Evolutionary conservation across 2,113 vertebrate genomes (phyloP).

Genomic region (Apodemus speciosus): DNA sequence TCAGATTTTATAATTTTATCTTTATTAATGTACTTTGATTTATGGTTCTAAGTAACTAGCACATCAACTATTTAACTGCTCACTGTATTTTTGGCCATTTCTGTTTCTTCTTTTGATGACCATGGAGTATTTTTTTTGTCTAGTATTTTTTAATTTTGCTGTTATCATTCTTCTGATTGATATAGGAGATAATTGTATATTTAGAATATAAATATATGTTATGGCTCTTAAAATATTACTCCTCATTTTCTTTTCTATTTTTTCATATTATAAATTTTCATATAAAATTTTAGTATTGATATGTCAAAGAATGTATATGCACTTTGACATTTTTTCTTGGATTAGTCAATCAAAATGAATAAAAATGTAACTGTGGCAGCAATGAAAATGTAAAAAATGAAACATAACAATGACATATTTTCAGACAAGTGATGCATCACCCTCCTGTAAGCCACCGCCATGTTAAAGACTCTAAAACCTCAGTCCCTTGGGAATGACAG

Average conservation of each 20-base stretch:
- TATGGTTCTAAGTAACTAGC: neutral
- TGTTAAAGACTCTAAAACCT: neutral
- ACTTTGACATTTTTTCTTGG: conserved; percentile 45
- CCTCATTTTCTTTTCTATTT: conserved; percentile 41
- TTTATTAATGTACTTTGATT: conserved; percentile 19
- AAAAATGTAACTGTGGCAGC: conserved; percentile 33
- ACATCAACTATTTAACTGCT: conserved; percentile 14
- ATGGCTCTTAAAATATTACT: conserved; percentile 22
- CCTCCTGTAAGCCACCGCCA: neutral
- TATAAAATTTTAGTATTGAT: conserved; percentile 16
- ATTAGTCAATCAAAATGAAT: conserved; percentile 50
- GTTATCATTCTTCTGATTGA: conserved; percentile 35
- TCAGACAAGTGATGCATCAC: conserved; percentile 27
- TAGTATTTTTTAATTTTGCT: conserved; percentile 7
- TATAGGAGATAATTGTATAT: conserved; percentile 17
- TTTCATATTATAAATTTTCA: conserved; percentile 5
- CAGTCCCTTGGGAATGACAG: neutral
- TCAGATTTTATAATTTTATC: conserved; percentile 19
- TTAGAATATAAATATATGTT: neutral
- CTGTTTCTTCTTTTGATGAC: conserved; percentile 14
- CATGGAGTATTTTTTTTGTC: conserved; percentile 28
- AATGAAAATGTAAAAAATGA: conserved; percentile 47
- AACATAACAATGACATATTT: conserved; percentile 62
- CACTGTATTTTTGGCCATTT: conserved; percentile 12
- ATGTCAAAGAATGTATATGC: conserved; percentile 25